A percentile compares a stretch with the other conserved stretches of the same genome.
Evolutionary conservation across 1,140 invertebrate genomes (phyloP).

Genomic region (Drosophila kikkawai): DNA sequence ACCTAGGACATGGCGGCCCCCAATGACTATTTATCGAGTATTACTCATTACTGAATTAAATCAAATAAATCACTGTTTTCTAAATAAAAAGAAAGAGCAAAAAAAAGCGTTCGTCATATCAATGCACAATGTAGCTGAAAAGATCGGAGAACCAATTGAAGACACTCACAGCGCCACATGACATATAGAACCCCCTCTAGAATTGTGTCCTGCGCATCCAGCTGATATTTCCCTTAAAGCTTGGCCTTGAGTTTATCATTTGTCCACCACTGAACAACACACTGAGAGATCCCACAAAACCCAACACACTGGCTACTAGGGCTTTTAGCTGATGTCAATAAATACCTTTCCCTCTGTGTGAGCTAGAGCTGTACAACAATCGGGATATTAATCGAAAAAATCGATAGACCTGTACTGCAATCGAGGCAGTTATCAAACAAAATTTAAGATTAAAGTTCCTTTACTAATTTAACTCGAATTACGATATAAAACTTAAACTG

Average conservation of each 20-base stretch:
- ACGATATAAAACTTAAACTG: not conserved
- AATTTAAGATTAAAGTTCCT: not conserved
- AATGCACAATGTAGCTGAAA: constrained; percentile 53
- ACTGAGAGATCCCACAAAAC: constrained; percentile 7
- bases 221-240: constrained; percentile 43
- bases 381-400: constrained; percentile 5
- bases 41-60: constrained; percentile 52
- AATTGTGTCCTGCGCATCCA: constrained; percentile 41
- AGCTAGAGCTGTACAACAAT: constrained; percentile 45
- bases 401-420: not conserved
- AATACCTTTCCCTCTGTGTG: not conserved
- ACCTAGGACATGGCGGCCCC: constrained; percentile 61
- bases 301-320: constrained; percentile 47
- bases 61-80: constrained; percentile 17
- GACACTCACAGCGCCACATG: constrained; percentile 20
- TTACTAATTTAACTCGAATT: not conserved
- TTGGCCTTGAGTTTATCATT: constrained; percentile 69
- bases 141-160: constrained; percentile 38
- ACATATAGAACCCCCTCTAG: constrained; percentile 38
- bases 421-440: not conserved
- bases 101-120: constrained; percentile 70
- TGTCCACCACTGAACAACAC: constrained; percentile 34
- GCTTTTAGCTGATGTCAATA: constrained; percentile 45
- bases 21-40: constrained; percentile 60
- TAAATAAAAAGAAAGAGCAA: constrained; percentile 6